Conservation (phyloP, 2,797 vertebrate species). For the Rhyacichthys aspro region DNA sequence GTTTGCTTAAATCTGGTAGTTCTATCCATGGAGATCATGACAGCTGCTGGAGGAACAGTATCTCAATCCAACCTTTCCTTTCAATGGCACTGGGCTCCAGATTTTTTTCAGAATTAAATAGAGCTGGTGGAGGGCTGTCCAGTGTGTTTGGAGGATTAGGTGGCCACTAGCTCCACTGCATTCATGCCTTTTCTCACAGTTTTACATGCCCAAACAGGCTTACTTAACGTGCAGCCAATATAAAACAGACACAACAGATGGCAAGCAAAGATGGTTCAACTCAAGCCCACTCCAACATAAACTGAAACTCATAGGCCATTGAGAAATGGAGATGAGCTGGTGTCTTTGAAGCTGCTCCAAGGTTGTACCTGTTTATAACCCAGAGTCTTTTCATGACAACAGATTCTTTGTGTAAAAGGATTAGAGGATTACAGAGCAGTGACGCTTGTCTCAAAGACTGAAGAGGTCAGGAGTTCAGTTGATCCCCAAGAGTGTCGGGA, state of each 20-base stretch:
- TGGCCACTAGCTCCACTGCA: constrained; percentile 83
- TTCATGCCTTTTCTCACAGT: constrained; percentile 79
- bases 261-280: constrained; percentile 79
- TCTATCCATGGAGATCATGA: constrained; percentile 70
- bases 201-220: constrained; percentile 75
- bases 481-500: constrained; percentile 63
- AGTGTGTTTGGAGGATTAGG: constrained; percentile 88
- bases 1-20: too few species aligned
- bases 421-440: constrained; percentile 71
- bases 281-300: constrained; percentile 27
- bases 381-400: constrained; percentile 29
- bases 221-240: constrained; percentile 77
- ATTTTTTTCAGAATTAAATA: constrained; percentile 94
- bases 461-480: constrained; percentile 80
- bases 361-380: constrained; percentile 42
- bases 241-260: constrained; percentile 86
- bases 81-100: constrained; percentile 74
- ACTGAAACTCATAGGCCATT: constrained; percentile 25
- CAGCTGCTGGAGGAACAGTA: constrained; percentile 12
- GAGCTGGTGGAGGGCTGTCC: constrained; percentile 83
- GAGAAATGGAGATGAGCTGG: constrained; percentile 25
- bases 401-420: constrained; percentile 64
- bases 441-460: constrained; percentile 74
- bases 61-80: constrained; percentile 81
- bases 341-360: constrained; percentile 11